phyloP scores from a whole-genome alignment of 2,797 vertebrate genomes.

The Lindbergichthys nudifrons region DNA sequence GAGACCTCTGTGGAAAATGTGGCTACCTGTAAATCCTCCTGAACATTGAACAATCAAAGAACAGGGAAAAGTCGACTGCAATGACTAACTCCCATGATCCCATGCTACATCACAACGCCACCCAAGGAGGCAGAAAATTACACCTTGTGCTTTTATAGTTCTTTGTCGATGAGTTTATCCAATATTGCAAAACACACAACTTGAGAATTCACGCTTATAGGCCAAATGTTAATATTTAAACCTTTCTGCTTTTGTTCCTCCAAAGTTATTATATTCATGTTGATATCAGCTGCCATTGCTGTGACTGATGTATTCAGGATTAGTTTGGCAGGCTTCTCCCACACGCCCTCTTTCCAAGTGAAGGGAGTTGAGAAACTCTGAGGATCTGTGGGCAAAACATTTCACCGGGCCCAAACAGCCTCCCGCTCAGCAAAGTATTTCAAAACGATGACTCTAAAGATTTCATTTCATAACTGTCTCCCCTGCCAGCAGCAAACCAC shows the following conservation, averaged over 20 bases:
- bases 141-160: too few relatives aligned
- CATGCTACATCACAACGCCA: too few relatives aligned
- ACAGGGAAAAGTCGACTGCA: too few relatives aligned
- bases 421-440: slow-evolving; percentile 68
- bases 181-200: too few relatives aligned
- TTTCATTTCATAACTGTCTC: slow-evolving; percentile 56
- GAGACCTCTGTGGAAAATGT: too few relatives aligned
- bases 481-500: slow-evolving; percentile 9
- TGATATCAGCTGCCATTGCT: background rate
- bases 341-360: slow-evolving; percentile 40
- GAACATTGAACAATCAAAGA: too few relatives aligned
- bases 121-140: too few relatives aligned
- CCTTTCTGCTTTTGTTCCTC: background rate
- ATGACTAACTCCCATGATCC: too few relatives aligned
- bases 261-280: background rate
- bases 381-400: slow-evolving; percentile 68
- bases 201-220: background rate
- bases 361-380: slow-evolving; percentile 56
- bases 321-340: slow-evolving; percentile 28
- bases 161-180: too few relatives aligned
- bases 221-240: background rate
- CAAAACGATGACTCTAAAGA: slow-evolving; percentile 56
- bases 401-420: slow-evolving; percentile 52
- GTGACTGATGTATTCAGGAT: slow-evolving; percentile 15
- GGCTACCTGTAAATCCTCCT: too few relatives aligned